phyloP scores from a whole-genome alignment of 2,888 invertebrate genomes.

The Callyntrura guangdongensis region DNA sequence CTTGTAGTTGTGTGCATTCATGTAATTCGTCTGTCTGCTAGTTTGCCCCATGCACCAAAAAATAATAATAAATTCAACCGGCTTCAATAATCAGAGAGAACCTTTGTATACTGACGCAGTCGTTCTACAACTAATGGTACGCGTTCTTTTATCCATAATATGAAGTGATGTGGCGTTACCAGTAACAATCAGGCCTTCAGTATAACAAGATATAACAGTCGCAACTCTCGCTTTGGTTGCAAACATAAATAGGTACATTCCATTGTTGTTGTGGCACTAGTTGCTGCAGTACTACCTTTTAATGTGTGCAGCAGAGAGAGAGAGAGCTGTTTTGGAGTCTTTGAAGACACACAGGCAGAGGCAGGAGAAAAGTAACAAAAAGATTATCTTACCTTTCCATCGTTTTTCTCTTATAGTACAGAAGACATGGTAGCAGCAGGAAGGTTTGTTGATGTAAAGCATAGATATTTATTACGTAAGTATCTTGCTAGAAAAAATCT shows the following conservation, averaged over 20 bases:
- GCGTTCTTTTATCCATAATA: neutral
- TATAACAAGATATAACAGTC: neutral
- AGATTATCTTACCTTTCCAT: conserved; percentile 78
- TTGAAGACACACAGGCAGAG: neutral
- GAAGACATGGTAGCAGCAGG: conserved; percentile 51
- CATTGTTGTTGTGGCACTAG: neutral
- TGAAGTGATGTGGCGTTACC: neutral
- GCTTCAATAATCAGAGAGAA: neutral
- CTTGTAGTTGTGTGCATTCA: conserved; percentile 10
- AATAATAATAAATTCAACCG: conserved; percentile 15
- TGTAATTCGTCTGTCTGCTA: neutral
- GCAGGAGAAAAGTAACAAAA: conserved; percentile 45
- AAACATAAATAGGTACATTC: conserved; percentile 12
- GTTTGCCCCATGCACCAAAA: conserved; percentile 7
- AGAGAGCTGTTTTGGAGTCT: neutral
- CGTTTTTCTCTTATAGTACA: conserved; percentile 52
- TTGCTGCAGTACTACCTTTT: neutral
- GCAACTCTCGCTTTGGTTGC: too few relatives aligned
- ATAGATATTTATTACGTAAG: conserved; percentile 40
- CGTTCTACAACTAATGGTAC: neutral
- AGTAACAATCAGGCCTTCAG: conserved; percentile 3
- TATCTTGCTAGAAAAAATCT: conserved; percentile 36
- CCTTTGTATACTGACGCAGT: neutral
- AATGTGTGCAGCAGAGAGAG: neutral
- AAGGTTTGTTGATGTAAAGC: conserved; percentile 22